Percentiles rank a stretch among this genome's conserved stretches.
Evolutionary conservation across 2,113 vertebrate species (phyloP).

Genomic region (Scortum barcoo): DNA sequence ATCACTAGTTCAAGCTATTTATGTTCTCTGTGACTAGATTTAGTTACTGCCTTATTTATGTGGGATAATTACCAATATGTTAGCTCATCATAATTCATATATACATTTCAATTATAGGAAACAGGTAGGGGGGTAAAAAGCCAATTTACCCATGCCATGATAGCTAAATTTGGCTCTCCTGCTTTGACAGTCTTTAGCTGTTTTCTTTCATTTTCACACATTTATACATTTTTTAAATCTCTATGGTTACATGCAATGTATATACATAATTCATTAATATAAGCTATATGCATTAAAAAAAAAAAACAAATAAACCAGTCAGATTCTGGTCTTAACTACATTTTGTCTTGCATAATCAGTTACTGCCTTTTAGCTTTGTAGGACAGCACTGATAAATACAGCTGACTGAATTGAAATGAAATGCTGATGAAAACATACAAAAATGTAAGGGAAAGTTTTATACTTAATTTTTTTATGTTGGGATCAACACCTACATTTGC

Average conservation of each 20-base stretch:
- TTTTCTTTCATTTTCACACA: slow-evolving; percentile 7
- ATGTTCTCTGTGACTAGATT: neutral
- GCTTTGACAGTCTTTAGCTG: neutral
- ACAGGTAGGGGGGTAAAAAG: neutral
- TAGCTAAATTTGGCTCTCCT: neutral
- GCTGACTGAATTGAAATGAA: neutral
- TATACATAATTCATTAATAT: neutral
- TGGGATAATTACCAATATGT: neutral
- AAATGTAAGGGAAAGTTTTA: neutral
- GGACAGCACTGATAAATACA: no score
- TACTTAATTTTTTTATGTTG: neutral
- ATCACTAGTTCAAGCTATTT: neutral
- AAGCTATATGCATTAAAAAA: neutral
- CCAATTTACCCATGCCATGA: neutral
- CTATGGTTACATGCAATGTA: neutral
- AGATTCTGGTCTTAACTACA: neutral
- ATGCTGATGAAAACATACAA: neutral
- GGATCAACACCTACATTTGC: neutral
- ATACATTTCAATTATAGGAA: neutral
- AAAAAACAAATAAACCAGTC: neutral
- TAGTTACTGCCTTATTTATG: neutral
- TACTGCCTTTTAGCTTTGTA: neutral
- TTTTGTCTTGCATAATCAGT: neutral
- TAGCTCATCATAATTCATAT: neutral
- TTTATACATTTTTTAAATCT: neutral